phyloP scores from a whole-genome alignment of 2,113 vertebrate species.

The Ctenodactylus gundi region DNA sequence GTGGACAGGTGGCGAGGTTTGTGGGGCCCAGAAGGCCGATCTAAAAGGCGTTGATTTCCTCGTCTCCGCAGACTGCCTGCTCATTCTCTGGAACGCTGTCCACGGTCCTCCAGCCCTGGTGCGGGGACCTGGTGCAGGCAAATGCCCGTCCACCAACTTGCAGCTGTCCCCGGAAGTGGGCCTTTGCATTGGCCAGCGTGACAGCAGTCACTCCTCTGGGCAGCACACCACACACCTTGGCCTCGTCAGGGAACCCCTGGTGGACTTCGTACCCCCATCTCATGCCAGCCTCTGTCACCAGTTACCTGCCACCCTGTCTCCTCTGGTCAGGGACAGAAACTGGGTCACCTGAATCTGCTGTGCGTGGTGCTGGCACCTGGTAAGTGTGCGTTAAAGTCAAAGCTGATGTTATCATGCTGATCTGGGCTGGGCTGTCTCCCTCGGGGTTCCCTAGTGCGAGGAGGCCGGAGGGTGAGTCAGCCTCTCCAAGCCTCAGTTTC shows the following conservation, averaged over 20 bases:
- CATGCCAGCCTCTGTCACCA: neutral
- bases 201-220: neutral
- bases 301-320: neutral
- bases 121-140: fast-evolving
- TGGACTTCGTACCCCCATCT: fast-evolving
- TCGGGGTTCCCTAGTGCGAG: neutral
- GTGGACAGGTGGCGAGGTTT: constrained; percentile 66
- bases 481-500: neutral
- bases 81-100: neutral
- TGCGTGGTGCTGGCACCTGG: fast-evolving
- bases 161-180: neutral
- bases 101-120: neutral
- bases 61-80: neutral
- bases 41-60: constrained; percentile 70
- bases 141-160: neutral
- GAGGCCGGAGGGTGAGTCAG: neutral
- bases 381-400: neutral
- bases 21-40: constrained; percentile 68
- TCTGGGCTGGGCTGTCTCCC: neutral
- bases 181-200: neutral
- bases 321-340: neutral
- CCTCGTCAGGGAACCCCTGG: neutral
- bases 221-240: neutral
- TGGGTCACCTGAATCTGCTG: too few relatives aligned
- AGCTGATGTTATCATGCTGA: neutral